These are phyloP conservation scores for Sphaeridia pumilis DNA, from an alignment of 2,888 invertebrate species.

Conservation along the genomic window DNA sequence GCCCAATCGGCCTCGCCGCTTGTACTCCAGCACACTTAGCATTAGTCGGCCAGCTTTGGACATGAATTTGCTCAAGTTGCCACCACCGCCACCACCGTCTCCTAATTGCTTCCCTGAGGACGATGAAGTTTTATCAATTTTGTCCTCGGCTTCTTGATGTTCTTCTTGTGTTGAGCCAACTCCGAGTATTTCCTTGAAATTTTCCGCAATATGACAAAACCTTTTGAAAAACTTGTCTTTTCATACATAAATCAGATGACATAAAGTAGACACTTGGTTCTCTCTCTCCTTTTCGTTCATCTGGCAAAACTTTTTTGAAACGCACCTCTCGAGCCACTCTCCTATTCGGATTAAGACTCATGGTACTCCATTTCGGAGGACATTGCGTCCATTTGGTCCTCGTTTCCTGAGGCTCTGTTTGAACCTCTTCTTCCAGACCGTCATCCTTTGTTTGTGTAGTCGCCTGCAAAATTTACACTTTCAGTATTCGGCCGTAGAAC, in stretches of 20 bases:
- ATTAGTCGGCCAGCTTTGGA: slow-evolving; percentile 13
- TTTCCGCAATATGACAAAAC: neutral
- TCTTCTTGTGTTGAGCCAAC: neutral
- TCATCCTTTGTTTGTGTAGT: slow-evolving; percentile 28
- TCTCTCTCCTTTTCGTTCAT: neutral
- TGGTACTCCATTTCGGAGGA: slow-evolving; percentile 30
- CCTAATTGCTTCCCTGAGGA: slow-evolving; percentile 6
- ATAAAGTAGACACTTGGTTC: neutral
- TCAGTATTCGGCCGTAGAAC: too few species aligned
- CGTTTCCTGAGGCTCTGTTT: slow-evolving; percentile 22
- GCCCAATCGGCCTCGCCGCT: slow-evolving; percentile 11
- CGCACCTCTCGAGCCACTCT: neutral
- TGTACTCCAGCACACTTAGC: slow-evolving; percentile 13
- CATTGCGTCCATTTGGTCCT: slow-evolving; percentile 31
- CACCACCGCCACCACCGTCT: too few species aligned
- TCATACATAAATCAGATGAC: neutral
- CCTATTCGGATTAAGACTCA: slow-evolving; percentile 9
- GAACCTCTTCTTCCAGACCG: slow-evolving; percentile 22
- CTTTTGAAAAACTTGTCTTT: neutral
- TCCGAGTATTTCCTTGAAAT: too few species aligned
- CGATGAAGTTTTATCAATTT: slow-evolving; percentile 5
- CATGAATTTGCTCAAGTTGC: slow-evolving; percentile 17
- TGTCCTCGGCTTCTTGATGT: neutral
- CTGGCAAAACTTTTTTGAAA: neutral
- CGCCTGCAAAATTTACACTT: too few species aligned